Conservation (phyloP, 2,113 vertebrate species). For the Bombycilla garrulus region DNA sequence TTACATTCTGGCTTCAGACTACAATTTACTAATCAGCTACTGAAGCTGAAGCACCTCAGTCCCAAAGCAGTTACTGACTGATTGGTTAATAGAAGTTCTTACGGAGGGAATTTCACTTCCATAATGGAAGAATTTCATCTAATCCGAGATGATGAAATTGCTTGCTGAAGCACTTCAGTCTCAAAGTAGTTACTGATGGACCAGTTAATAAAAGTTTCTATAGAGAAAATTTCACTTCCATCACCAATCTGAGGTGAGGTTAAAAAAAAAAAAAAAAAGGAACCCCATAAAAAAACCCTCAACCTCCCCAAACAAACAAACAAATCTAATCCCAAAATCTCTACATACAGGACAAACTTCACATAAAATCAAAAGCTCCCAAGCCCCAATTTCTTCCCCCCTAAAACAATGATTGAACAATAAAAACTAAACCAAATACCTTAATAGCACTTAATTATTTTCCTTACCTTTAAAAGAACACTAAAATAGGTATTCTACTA, state of each 20-base stretch:
- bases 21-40: conserved; percentile 9
- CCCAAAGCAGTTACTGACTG: background rate
- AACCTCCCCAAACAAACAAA: no score
- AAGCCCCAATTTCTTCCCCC: background rate
- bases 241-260: no score
- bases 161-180: background rate
- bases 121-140: background rate
- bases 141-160: background rate
- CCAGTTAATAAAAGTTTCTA: background rate
- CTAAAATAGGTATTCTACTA: background rate
- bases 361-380: background rate
- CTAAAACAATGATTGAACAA: background rate
- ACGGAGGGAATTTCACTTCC: background rate
- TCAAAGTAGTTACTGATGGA: background rate
- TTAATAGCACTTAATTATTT: background rate
- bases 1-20: background rate
- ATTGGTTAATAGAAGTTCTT: background rate
- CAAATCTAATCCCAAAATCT: rapidly evolving
- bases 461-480: background rate
- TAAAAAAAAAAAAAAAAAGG: background rate
- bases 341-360: background rate
- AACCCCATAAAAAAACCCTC: no score
- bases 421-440: background rate
- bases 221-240: background rate
- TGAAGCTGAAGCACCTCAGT: background rate